A percentile compares a stretch with the other conserved stretches of the same genome.
These are phyloP conservation scores for Dipodomys ordii DNA, from an alignment of 2,113 vertebrate genomes.

Conservation along the genomic window DNA sequence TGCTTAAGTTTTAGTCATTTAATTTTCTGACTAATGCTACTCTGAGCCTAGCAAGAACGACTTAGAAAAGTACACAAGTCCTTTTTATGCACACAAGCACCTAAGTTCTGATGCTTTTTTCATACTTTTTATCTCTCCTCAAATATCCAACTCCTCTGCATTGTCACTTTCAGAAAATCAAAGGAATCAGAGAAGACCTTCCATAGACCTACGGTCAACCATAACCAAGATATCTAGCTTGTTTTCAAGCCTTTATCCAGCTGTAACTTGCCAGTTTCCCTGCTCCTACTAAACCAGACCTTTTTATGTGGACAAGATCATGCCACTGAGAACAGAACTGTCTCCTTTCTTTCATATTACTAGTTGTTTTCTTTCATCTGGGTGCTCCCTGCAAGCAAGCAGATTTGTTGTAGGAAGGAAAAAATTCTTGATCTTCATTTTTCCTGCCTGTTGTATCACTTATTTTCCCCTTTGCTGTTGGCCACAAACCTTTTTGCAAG, in stretches of 20 bases:
- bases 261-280: not conserved
- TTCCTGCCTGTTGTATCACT: not conserved
- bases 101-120: constrained; percentile 19
- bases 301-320: not conserved
- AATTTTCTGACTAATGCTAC: constrained; percentile 48
- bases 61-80: not conserved
- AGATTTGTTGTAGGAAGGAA: constrained; percentile 18
- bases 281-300: not conserved
- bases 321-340: not conserved
- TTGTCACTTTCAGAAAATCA: not conserved
- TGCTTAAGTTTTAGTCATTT: constrained; percentile 31
- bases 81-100: not conserved
- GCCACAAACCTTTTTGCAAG: not conserved
- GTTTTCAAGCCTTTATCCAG: not conserved
- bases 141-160: not conserved
- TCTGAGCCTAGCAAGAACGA: not conserved
- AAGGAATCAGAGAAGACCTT: not conserved
- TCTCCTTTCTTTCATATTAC: not conserved
- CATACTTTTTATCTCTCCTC: not conserved
- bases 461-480: not conserved
- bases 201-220: not conserved
- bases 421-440: constrained; percentile 20
- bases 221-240: not conserved
- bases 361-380: not conserved
- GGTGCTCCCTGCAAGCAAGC: not conserved